Evolutionary conservation across 2,113 vertebrate genomes (phyloP).

Genomic region (Esox niger): DNA sequence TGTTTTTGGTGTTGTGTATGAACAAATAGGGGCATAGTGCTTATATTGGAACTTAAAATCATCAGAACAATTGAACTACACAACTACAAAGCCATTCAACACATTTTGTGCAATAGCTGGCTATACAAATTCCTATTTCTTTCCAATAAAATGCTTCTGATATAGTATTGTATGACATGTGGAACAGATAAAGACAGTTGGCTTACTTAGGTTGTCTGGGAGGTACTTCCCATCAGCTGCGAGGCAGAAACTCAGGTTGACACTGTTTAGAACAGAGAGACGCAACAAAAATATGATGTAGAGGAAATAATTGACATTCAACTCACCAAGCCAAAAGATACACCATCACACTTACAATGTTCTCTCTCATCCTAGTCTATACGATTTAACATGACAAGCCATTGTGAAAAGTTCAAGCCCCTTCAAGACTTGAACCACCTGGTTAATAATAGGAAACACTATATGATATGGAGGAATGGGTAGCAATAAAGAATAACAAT

Average conservation of each 20-base stretch:
- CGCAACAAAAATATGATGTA: slow-evolving; percentile 45
- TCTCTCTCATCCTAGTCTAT: slow-evolving; percentile 17
- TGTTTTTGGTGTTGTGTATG: slow-evolving; percentile 28
- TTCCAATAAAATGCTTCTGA: slow-evolving; percentile 31
- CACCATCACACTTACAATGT: slow-evolving; percentile 21
- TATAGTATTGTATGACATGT: slow-evolving; percentile 20
- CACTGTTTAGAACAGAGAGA: slow-evolving; percentile 69
- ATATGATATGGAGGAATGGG: slow-evolving; percentile 40
- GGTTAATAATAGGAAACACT: slow-evolving; percentile 33
- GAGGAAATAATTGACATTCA: slow-evolving; percentile 36
- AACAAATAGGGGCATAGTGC: slow-evolving; percentile 22
- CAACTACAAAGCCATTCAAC: slow-evolving; percentile 32
- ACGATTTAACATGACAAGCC: no score
- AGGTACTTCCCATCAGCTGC: slow-evolving; percentile 86
- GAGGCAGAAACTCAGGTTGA: slow-evolving; percentile 91
- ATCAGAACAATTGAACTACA: no score
- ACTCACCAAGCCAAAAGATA: slow-evolving; percentile 33
- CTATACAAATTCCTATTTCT: slow-evolving; percentile 28
- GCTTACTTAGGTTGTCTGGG: slow-evolving; percentile 81
- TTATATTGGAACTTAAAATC: slow-evolving; percentile 8
- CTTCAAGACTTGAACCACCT: no score
- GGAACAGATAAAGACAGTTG: slow-evolving; percentile 53
- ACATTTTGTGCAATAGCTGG: neutral
- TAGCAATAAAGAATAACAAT: no score
- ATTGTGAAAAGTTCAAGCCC: no score